Base-by-base conservation (phyloP, 92 coral and sea anemone genomes). In the Siderastrea radians region DNA sequence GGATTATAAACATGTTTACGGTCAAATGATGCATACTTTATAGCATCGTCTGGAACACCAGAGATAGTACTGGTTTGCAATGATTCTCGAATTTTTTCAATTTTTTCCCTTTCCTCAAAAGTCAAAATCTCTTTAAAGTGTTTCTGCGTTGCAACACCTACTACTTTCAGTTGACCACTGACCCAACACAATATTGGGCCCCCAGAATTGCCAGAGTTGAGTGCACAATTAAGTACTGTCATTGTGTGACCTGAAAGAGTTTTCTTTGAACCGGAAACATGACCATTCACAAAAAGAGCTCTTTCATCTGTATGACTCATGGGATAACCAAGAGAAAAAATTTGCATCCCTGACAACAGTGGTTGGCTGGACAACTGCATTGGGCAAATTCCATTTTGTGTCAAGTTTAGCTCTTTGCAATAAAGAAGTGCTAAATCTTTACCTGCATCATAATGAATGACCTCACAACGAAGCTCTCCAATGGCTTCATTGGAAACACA, bases 361-460 rank as follows among this genome's bases (percentile, higher is more conserved):
- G 69, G 3, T 49, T 78, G 70, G 46, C 6, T 78, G 19, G 57
- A 78, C 16, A 78, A 55, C 3, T 74, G 64, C 62, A 78, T 46
- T 13, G 82, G 82, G 12, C 12, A 4, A 61, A 78, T 62, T 44
- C 45, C 43, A 46, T 7, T 16, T 62, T 47, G 69, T 3, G 3
- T 50, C 15, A 78, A 16, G 53, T 78, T 46, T 6, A 78, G 82
- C 16, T 47, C 68, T 78, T 14, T 43, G 55, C 47, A 78, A 78
- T 6, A 60, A 7, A 78, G 71, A 9, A 78, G 48, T 59, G 82
- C 82, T 48, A 78, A 60, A 60, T 78, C 82, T 78, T 57, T 76
- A 14, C 51, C 52, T 26, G 38, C 38, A 59, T 76, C 80, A 57
- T 5, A 19, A 15, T 44, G 48, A 57, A 12, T 1, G 17, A 76